Base-by-base conservation (phyloP, 1,140 invertebrate genomes). In the Ridgeia piscesae region DNA sequence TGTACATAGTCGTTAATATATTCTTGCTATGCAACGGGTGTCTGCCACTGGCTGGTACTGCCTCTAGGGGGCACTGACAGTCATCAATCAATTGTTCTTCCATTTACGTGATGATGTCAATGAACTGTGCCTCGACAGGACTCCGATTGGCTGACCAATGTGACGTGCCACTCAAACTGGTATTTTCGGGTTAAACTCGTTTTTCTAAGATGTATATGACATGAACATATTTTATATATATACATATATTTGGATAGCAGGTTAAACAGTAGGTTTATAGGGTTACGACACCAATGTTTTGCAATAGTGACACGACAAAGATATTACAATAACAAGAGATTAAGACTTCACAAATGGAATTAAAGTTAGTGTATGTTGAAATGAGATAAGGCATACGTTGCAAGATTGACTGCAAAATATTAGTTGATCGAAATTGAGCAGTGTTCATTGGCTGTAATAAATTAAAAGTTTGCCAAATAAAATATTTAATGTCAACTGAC, bases 1-100 rank as follows among this genome's bases (percentile, higher is more conserved):
- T 77, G 58, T 77, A 77, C 58, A 77, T 77, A 77, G 58, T 77
- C 58, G 58, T 77, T 77, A 77, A 77, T 77, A 77, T 77, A 77
- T 77, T 9, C 58, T 77, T 77, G 17, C 6, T 77, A 77, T 77
- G 58, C 58, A 77, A 77, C 58, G 58, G 58, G 58, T 77, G 58
- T 77, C 58, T 50, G 48, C 48, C 48, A 50, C 48, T 50, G 8
- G 8, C 48, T 77, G 58, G 58, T 31, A 31, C 27, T 77, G 58
- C 58, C 58, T 21, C 58, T 77, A 17, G 58, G 14, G 58, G 58
- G 58, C 58, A 77, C 58, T 77, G 58, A 77, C 58, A 77, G 58
- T 77, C 58, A 31, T 77, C 58, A 77, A 21, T 77, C 27, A 21
- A 77, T 77, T 21, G 2, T 77, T 77, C 58, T 77, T 77, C 58